Percentiles rank a stretch among this genome's conserved stretches.
Evolutionary conservation across 2,888 invertebrate genomes (phyloP).

Genomic region (Hypselothyrea guttata): DNA sequence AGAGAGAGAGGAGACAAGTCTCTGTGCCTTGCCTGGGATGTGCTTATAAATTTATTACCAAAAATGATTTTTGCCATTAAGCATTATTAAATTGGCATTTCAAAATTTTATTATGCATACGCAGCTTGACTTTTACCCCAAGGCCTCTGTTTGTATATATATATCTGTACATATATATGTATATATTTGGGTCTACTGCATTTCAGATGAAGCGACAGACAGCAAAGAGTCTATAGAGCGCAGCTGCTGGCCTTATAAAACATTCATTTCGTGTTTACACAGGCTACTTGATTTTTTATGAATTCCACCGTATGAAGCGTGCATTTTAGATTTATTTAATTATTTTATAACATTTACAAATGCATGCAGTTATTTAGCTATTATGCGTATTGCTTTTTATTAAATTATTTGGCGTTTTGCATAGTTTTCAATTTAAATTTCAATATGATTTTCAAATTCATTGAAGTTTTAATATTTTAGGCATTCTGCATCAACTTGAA

Average conservation of each 20-base stretch:
- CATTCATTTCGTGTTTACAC: background rate
- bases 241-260: background rate
- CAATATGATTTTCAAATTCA: too few species aligned
- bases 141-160: constrained; percentile 12
- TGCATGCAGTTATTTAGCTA: too few species aligned
- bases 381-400: too few species aligned
- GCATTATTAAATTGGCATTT: constrained; percentile 79
- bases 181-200: background rate
- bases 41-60: constrained; percentile 73
- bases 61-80: constrained; percentile 79
- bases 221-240: background rate
- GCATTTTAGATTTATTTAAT: background rate
- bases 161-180: background rate
- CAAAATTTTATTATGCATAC: constrained; percentile 64
- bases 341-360: background rate
- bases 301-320: too few species aligned
- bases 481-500: too few species aligned
- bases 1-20: background rate
- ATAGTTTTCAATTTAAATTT: too few species aligned
- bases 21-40: constrained; percentile 22
- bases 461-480: too few species aligned
- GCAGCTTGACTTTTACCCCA: constrained; percentile 56
- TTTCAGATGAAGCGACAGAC: constrained; percentile 1
- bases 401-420: too few species aligned
- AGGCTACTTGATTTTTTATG: background rate